A percentile compares a stretch with the other conserved stretches of the same genome.
phyloP scores from a whole-genome alignment of 2,888 invertebrate species.

The Drosophila atroscutellata region DNA sequence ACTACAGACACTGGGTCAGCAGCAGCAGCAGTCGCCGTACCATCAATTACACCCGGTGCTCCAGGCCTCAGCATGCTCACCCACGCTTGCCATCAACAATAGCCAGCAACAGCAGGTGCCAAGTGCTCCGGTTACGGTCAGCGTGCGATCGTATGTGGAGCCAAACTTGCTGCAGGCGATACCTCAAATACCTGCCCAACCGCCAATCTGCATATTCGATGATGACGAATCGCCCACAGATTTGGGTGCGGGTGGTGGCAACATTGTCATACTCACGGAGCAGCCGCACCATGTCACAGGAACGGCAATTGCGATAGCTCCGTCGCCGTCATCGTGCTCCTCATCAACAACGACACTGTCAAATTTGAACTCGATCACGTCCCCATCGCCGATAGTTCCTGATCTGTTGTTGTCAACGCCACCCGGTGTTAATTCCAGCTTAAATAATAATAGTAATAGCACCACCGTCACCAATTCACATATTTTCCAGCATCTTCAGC shows the following conservation, averaged over 20 bases:
- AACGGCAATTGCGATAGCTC: conserved; percentile 64
- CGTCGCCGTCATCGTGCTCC: conserved; percentile 75
- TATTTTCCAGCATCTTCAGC: conserved; percentile 52
- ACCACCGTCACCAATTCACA: conserved; percentile 51
- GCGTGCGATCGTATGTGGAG: conserved; percentile 80
- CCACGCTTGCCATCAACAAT: conserved; percentile 51
- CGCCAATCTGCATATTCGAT: conserved; percentile 84
- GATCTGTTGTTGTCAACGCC: conserved; percentile 83
- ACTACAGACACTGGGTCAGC: conserved; percentile 42
- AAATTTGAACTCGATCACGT: conserved; percentile 84
- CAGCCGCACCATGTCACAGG: conserved; percentile 50
- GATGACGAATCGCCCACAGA: conserved; percentile 84
- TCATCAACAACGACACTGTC: conserved; percentile 80
- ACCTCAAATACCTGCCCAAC: conserved; percentile 84
- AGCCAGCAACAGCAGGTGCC: conserved; percentile 32
- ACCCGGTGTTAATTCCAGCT: conserved; percentile 76
- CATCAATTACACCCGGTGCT: conserved; percentile 73
- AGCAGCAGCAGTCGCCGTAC: conserved; percentile 63
- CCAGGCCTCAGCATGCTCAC: conserved; percentile 57
- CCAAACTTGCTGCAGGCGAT: conserved; percentile 83
- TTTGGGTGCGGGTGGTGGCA: conserved; percentile 61
- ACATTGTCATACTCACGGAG: conserved; percentile 75
- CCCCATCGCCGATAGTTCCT: conserved; percentile 84
- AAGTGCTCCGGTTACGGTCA: conserved; percentile 60
- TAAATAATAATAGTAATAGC: conserved; percentile 58